Base-by-base conservation (phyloP, 2,797 vertebrate species). In the Taenioides sp. region DNA sequence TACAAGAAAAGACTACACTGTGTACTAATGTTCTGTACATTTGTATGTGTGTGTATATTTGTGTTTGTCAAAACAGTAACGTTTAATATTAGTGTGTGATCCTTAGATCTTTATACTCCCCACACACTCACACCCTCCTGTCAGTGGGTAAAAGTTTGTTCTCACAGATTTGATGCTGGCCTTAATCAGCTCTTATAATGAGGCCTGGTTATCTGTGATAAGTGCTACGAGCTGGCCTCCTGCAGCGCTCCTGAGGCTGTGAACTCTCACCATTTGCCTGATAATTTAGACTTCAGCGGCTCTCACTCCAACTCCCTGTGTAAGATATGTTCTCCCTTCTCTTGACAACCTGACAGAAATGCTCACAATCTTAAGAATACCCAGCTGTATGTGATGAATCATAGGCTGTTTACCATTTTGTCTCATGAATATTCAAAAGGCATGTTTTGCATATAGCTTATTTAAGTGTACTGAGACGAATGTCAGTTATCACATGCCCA, bases 311-410 rank as follows among this genome's bases (percentile, higher is more conserved):
- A 52, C 67, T 37, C 31, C 60, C 60, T 67, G 14, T 67, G n/a
- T 54, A 58, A 25, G 77, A 67, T 54, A 22, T 52, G 61, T 59
- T 61, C 79, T 52, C 47, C 63, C 66, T 50, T 64, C 43, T 2
- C 47, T 57, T 78, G 81, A 88, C 85, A 86, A 84, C 76, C 73
- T 73, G 64, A 70, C 85, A 82, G 49, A 55, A 80, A 79, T 78
- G 25, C 80, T 77, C 61, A 28, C 27, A 60, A 80, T 86, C 83
- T 82, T 83, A 84, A 88, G 88, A 86, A 86, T 82, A 85, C 79
- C 83, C 83, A 88, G 87, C 89, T 88, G 87, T 84, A 90, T 87
- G 83, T 61, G 77, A 88, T 93, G 88, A 92, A 86, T 93, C 92
- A 92, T 82, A 52, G 25, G 27, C 47, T 52, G 76, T 84, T 77